Evolutionary conservation across 2,113 vertebrate genomes (phyloP), one percentile per base, ranked within the genome.

Genomic region (Cololabis saira): DNA sequence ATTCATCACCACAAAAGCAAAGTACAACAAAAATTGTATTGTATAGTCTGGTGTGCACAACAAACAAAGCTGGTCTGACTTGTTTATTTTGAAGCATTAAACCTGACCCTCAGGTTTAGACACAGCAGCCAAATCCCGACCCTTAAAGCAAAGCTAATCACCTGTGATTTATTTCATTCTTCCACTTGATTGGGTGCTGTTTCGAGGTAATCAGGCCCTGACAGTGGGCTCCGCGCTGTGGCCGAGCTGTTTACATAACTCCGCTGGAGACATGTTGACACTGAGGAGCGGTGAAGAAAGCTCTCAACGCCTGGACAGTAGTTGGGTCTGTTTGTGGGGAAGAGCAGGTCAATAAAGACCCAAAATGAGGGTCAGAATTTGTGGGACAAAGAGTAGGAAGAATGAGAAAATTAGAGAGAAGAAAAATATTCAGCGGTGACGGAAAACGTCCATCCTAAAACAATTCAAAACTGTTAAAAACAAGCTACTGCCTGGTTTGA

Each of bases 141-240:
- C 59, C 83, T 77, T 21, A 33, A 57, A 86, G 80, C 85, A 41
- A 16, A 72, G 53, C 74, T 16, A 78, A 86, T 91, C 87, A 71
- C 80, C 82, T 89, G 62, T 91, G 90, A 90, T 92, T 87, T 85
- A 90, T 90, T 86, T 93, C 89, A 91, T 85, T 84, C 87, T 90
- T 91, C 78, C 71, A 69, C 90, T 81, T 91, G 78, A 90, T 85
- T 91, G 75, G 79, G 59, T 71, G 71, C 82, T 82, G 84, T 76
- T 89, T 87, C 56, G 72, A 78, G 79, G 79, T 84, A 89, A 91
- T 90, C 90, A 88, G 68, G 51, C 72, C 81, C 78, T 87, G 86
- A 89, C 86, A 89, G 82, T 76, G 74, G 72, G 77, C 77, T 71
- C 82, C 88, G 75, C 86, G 82, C 85, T 89, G 87, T 80, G 90